These are phyloP conservation scores for Luperina nickerlii DNA, from an alignment of 2,888 invertebrate genomes.

Conservation along the genomic window DNA sequence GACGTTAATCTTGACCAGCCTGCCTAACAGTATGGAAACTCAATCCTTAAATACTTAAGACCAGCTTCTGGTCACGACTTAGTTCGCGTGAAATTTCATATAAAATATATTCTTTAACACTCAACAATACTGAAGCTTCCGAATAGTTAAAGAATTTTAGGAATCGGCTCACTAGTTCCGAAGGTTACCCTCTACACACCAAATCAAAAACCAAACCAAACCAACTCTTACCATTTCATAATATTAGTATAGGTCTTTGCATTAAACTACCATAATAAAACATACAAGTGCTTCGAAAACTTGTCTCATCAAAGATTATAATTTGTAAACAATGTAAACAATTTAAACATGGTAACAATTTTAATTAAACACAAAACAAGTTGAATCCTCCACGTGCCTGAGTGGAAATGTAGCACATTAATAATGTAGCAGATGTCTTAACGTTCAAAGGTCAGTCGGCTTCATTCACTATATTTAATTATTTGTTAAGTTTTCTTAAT, in stretches of 20 bases:
- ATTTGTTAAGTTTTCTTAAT: not conserved
- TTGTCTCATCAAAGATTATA: not conserved
- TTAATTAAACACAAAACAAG: constrained; percentile 10
- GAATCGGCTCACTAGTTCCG: not conserved
- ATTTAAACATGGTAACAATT: constrained; percentile 7
- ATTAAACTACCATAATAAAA: not conserved
- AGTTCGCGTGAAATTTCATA: too few relatives aligned
- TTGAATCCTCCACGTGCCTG: not conserved
- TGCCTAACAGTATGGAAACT: too few relatives aligned
- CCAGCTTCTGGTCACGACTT: too few relatives aligned
- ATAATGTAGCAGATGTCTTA: constrained; percentile 13
- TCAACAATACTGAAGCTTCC: too few relatives aligned
- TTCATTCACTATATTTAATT: not conserved
- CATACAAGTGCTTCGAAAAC: not conserved
- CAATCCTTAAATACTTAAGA: too few relatives aligned
- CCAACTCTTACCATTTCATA: not conserved
- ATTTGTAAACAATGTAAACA: not conserved
- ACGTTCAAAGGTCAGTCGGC: constrained; percentile 9
- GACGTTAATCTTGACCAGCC: too few relatives aligned
- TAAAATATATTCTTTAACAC: too few relatives aligned
- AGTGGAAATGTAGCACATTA: constrained; percentile 8
- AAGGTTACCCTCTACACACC: not conserved
- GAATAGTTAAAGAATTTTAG: too few relatives aligned
- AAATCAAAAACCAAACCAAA: too few relatives aligned
- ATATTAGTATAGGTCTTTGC: not conserved